Base-by-base conservation (phyloP, 2,888 invertebrate genomes). In the Cylloceria caligata region DNA sequence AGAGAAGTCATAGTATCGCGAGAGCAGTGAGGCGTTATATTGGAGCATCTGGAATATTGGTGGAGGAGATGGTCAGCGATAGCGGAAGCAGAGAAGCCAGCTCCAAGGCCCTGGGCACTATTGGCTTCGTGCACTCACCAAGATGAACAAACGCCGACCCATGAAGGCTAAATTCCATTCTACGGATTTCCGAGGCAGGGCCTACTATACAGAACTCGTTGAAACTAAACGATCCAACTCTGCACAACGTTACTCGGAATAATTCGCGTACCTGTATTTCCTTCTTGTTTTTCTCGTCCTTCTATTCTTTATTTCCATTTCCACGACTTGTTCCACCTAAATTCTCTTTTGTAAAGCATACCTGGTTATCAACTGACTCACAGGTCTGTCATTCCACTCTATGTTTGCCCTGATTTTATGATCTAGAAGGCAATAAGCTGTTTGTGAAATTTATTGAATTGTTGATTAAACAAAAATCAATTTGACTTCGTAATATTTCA, bases 91-190 rank as follows among this genome's bases (percentile, higher is more conserved):
- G 67, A 73, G 68, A 77, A 72, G 45, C 62, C 13, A 24, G 45
- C 9, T 73, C 9, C 39, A 24, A 69, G 45, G 39, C 60, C 65
- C 49, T 19, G 42, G 62, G 80, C 72, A 65, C 65, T 75, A 80
- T 84, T 80, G 76, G 80, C 68, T 68, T 39, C 21, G 19, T 57
- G 16, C 36, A 73, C 27, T 42, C 49, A 21, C 19, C 72, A 68
- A 80, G 80, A 85, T 73, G 76, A 52, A 80, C 76, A 78, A 80
- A 67, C 69, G 62, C 62, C 72, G 81, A 45, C 39, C 67, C 62
- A n/a, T 39, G 71, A 45, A 45, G 73, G 49, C 60, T 24, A 49
- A 65, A 81, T 81, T 78, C 74, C 81, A 78, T 81, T 81, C 49
- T 65, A 47, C 64, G 21, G 60, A 78, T 60, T 69, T 64, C 73